These are phyloP conservation scores for Panagrolaimus sp. DNA, from an alignment of 1,140 invertebrate genomes.

Conservation along the genomic window DNA sequence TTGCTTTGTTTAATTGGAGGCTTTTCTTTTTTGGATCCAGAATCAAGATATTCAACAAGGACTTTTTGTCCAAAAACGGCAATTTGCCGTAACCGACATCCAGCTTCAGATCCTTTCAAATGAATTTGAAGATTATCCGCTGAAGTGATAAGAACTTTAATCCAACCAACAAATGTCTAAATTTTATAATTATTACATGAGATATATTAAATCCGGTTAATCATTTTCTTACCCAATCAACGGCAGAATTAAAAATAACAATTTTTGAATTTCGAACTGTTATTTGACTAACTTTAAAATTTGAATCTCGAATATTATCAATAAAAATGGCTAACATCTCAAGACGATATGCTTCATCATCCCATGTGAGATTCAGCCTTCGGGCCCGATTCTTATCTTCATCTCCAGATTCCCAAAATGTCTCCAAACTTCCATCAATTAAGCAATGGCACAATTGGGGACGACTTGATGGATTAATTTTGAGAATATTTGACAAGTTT, in stretches of 20 bases:
- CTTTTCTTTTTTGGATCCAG: conserved; percentile 33
- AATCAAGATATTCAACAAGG: not conserved
- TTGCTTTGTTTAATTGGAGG: conserved; percentile 59
- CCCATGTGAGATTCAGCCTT: conserved; percentile 68
- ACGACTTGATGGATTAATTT: conserved; percentile 82
- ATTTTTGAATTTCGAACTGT: conserved; percentile 16
- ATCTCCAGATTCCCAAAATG: conserved; percentile 97
- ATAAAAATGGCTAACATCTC: conserved; percentile 46
- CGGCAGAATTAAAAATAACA: conserved; percentile 9
- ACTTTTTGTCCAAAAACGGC: conserved; percentile 25
- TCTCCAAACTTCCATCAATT: conserved; percentile 88
- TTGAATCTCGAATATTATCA: conserved; percentile 52
- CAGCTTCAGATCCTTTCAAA: conserved; percentile 68
- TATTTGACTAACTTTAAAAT: conserved; percentile 32
- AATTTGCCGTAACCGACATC: conserved; percentile 37
- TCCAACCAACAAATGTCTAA: conserved; percentile 73
- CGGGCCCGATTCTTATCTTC: conserved; percentile 74
- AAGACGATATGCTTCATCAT: conserved; percentile 24
- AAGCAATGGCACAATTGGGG: conserved; percentile 86
- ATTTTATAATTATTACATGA: conserved; percentile 60
- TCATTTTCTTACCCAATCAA: conserved; percentile 13
- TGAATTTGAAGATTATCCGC: conserved; percentile 67
- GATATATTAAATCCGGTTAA: conserved; percentile 21
- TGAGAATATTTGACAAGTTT: conserved; percentile 61
- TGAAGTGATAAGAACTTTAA: conserved; percentile 74